phyloP scores from a whole-genome alignment of 2,113 vertebrate species.

The Cyanoramphus novaezelandiae region DNA sequence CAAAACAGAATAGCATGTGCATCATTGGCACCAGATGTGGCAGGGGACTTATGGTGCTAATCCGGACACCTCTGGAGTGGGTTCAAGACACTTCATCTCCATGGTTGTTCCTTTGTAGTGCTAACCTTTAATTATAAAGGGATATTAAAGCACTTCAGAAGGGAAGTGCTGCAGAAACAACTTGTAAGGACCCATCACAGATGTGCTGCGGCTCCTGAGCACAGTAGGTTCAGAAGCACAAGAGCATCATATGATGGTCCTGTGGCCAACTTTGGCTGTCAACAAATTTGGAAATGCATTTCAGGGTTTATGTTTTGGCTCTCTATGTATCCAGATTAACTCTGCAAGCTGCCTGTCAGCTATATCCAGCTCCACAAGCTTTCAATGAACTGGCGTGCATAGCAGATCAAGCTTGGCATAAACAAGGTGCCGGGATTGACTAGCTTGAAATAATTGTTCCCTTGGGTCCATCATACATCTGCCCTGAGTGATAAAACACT shows the following conservation, averaged over 20 bases:
- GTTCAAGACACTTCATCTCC: neutral
- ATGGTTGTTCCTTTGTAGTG: neutral
- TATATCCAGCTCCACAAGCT: neutral
- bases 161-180: neutral
- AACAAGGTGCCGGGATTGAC: neutral
- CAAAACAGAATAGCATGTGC: rapidly evolving
- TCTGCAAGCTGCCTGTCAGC: neutral
- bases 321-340: neutral
- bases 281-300: neutral
- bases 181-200: neutral
- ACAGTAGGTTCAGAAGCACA: neutral
- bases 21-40: neutral
- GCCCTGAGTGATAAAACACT: neutral
- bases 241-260: rapidly evolving
- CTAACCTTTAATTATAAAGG: neutral
- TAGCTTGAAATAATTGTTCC: neutral
- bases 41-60: neutral
- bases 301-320: neutral
- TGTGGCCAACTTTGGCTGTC: neutral
- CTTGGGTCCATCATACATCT: neutral
- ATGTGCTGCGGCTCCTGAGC: neutral
- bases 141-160: neutral
- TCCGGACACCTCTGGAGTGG: neutral
- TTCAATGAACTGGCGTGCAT: neutral
- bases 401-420: neutral